These are phyloP conservation scores for Sarcophaga subvicina DNA, from an alignment of 2,888 invertebrate species.

Conservation along the genomic window DNA sequence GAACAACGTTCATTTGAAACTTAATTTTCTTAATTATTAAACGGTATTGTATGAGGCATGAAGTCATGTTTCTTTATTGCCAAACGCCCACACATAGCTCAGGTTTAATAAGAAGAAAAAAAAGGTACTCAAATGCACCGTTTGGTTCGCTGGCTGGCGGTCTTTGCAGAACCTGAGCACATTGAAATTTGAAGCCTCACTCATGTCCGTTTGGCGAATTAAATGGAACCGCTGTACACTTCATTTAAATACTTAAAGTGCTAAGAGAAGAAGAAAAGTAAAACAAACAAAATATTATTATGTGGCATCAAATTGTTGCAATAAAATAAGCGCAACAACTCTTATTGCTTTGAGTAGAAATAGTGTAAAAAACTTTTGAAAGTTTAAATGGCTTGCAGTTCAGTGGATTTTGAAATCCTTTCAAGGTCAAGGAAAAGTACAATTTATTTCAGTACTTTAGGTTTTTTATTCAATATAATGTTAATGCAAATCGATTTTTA, in stretches of 20 bases:
- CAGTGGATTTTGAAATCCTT: not conserved
- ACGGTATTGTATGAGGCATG: conserved; percentile 15
- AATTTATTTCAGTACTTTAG: too few relatives aligned
- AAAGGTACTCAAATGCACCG: conserved; percentile 9
- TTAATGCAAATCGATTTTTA: too few relatives aligned
- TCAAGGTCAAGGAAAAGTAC: not conserved
- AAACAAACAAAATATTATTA: not conserved
- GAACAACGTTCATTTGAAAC: too few relatives aligned
- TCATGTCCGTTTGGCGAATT: conserved; percentile 35
- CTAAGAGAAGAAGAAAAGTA: conserved; percentile 6
- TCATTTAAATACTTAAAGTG: conserved; percentile 12
- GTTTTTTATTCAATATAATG: too few relatives aligned
- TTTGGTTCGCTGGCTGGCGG: conserved; percentile 19
- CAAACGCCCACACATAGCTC: conserved; percentile 48
- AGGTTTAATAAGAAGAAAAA: not conserved
- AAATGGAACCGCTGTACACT: conserved; percentile 14
- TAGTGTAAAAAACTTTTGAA: not conserved
- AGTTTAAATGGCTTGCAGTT: too few relatives aligned
- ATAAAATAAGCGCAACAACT: not conserved
- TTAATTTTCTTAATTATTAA: not conserved
- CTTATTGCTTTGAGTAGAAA: too few relatives aligned
- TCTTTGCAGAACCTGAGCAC: conserved; percentile 18
- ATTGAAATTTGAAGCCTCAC: conserved; percentile 36
- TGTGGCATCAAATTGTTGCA: not conserved
- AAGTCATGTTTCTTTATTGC: conserved; percentile 45